Evolutionary conservation across 2,797 vertebrate genomes (phyloP).

Genomic region (Thripadectes ignobilis): DNA sequence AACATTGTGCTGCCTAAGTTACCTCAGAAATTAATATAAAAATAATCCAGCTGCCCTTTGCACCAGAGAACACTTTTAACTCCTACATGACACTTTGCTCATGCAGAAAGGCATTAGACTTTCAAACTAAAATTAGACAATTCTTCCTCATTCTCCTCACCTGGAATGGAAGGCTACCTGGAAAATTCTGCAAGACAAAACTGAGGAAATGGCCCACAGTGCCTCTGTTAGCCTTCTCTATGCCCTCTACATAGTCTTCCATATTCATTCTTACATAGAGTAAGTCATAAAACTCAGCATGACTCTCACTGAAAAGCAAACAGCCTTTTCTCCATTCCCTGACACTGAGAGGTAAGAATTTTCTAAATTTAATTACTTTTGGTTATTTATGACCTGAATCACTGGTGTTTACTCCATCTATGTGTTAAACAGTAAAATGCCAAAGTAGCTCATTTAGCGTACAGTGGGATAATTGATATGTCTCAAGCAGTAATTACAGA

Average conservation of each 20-base stretch:
- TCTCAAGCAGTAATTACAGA: background rate
- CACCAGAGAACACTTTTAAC: background rate
- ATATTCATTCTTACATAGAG: background rate
- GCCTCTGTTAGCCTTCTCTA: background rate
- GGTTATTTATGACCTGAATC: background rate
- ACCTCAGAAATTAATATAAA: slow-evolving; percentile 29
- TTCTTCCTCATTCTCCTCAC: background rate
- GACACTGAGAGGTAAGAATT: background rate
- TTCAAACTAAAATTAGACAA: background rate
- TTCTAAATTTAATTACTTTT: background rate
- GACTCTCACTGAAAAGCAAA: background rate
- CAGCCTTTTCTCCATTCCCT: background rate
- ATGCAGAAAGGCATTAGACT: background rate
- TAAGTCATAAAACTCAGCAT: background rate
- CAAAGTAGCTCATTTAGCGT: background rate
- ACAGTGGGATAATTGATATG: background rate
- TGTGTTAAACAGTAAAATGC: background rate
- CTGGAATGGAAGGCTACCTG: background rate
- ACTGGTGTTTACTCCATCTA: background rate
- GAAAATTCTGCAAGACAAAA: background rate
- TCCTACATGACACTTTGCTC: background rate
- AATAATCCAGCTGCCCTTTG: slow-evolving; percentile 30
- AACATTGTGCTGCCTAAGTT: background rate
- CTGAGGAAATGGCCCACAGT: background rate
- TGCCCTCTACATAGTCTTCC: background rate